These are phyloP conservation scores for Thera obeliscata DNA, from an alignment of 2,888 invertebrate genomes.

Conservation along the genomic window DNA sequence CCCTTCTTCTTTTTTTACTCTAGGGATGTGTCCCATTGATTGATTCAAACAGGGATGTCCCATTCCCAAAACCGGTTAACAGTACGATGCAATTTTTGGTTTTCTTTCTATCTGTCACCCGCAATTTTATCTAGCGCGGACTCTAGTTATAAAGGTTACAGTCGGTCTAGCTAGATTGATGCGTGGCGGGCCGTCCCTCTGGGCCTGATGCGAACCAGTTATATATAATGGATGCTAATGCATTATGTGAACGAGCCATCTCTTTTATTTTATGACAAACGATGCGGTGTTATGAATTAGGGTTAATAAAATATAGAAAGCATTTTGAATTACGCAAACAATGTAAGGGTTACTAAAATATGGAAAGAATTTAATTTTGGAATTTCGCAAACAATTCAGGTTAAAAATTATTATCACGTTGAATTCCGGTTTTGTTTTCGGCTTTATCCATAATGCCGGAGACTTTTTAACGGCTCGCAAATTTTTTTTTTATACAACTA, in stretches of 20 bases:
- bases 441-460: too few species aligned
- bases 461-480: too few species aligned
- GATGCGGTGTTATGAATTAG: background rate
- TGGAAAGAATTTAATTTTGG: background rate
- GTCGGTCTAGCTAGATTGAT: slow-evolving; percentile 37
- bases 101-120: too few species aligned
- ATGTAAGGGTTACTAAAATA: background rate
- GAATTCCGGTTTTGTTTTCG: too few species aligned
- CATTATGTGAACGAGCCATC: slow-evolving; percentile 19
- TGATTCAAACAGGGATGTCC: too few species aligned
- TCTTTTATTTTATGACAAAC: slow-evolving; percentile 20
- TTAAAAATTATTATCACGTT: too few species aligned
- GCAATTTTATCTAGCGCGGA: too few species aligned
- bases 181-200: slow-evolving; percentile 26
- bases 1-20: too few species aligned
- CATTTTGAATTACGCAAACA: background rate
- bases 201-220: slow-evolving; percentile 36
- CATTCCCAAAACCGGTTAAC: too few species aligned
- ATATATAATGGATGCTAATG: slow-evolving; percentile 35
- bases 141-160: background rate
- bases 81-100: too few species aligned
- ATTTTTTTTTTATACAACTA: too few species aligned
- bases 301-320: background rate
- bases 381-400: background rate
- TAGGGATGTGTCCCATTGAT: too few species aligned